Percentiles rank a stretch among this genome's conserved stretches.
These are phyloP conservation scores for Sthenelais limicola DNA, from an alignment of 2,888 invertebrate genomes.

Conservation along the genomic window DNA sequence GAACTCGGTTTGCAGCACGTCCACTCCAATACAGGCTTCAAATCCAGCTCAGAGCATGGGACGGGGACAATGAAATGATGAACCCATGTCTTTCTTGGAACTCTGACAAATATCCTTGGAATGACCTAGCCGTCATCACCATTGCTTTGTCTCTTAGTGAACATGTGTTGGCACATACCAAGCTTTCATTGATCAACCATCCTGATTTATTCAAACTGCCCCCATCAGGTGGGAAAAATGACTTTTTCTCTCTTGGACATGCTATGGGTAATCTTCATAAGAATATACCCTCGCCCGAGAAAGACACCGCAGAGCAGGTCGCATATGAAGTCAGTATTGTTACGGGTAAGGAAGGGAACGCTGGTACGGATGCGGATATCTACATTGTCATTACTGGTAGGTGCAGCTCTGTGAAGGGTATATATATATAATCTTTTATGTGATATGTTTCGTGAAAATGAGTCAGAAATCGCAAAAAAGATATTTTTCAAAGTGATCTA, in stretches of 20 bases:
- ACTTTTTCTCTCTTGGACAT: slow-evolving; percentile 42
- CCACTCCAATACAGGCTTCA: slow-evolving; percentile 43
- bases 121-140: slow-evolving; percentile 47
- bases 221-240: slow-evolving; percentile 16
- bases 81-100: slow-evolving; percentile 30
- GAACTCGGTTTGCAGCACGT: not conserved
- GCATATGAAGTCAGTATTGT: slow-evolving; percentile 34
- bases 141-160: slow-evolving; percentile 38
- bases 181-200: slow-evolving; percentile 41
- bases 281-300: not conserved
- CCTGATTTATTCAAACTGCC: slow-evolving; percentile 35
- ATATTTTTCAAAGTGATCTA: too few species aligned
- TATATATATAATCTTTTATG: too few species aligned
- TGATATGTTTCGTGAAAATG: too few species aligned
- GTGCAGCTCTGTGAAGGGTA: too few species aligned
- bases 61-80: not conserved
- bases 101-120: slow-evolving; percentile 38
- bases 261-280: slow-evolving; percentile 36
- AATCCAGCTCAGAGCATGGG: slow-evolving; percentile 17
- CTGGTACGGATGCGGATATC: slow-evolving; percentile 50
- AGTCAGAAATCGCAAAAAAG: too few species aligned
- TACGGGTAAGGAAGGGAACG: slow-evolving; percentile 43
- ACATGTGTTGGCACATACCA: slow-evolving; percentile 34
- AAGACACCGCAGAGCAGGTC: not conserved
- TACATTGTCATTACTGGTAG: slow-evolving; percentile 49